phyloP scores from a whole-genome alignment of 2,797 vertebrate genomes.

The Myioborus melanocephalus region DNA sequence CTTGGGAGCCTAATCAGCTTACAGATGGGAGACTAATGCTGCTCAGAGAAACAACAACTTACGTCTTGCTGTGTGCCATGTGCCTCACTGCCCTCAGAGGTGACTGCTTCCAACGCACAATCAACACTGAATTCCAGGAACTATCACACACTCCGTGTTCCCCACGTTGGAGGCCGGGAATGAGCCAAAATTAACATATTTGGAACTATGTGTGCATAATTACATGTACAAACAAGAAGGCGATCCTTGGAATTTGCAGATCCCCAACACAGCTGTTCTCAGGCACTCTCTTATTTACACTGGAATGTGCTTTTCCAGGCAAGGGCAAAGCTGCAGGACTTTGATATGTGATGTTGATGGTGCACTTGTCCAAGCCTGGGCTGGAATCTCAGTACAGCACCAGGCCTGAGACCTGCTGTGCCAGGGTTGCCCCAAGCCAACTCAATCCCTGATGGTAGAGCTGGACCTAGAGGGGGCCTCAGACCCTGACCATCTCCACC shows the following conservation, averaged over 20 bases:
- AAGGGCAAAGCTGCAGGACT: not conserved
- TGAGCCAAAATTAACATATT: not conserved
- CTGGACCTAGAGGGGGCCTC: not conserved
- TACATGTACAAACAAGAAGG: not conserved
- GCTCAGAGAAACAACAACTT: not conserved
- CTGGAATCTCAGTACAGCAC: not conserved
- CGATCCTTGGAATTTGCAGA: not conserved
- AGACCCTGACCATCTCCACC: not conserved
- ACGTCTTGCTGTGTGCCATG: not conserved
- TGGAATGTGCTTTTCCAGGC: not conserved
- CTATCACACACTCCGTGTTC: not conserved
- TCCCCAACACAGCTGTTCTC: not conserved
- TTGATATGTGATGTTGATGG: not conserved
- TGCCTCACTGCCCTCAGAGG: fast-evolving
- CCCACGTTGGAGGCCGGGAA: not conserved
- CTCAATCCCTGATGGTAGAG: not conserved
- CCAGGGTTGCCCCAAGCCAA: not conserved
- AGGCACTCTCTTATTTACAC: not conserved
- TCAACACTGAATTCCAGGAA: not conserved
- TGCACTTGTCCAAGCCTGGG: not conserved
- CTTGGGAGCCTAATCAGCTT: not conserved
- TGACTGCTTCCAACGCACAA: not conserved
- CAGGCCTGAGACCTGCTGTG: not conserved
- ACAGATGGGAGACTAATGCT: not conserved
- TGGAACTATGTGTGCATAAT: not conserved